Conservation (phyloP, 2,797 vertebrate species). For the Melanotaenia boesemani region DNA sequence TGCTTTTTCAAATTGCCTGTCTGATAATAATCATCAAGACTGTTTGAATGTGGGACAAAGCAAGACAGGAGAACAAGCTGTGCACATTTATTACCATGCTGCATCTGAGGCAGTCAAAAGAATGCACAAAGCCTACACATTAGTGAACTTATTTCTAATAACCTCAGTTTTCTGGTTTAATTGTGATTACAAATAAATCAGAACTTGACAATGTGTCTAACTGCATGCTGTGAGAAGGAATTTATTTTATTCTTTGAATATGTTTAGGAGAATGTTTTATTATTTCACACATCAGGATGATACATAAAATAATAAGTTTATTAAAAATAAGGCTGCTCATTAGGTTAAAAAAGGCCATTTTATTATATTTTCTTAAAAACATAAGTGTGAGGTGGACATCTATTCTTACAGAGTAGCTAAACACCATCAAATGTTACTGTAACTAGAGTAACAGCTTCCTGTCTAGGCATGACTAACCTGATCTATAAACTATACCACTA, state of each 20-base stretch:
- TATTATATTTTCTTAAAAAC: background rate
- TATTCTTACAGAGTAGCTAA: background rate
- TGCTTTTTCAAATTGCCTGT: conserved; percentile 53
- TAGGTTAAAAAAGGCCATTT: background rate
- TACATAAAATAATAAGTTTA: background rate
- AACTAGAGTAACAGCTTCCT: background rate
- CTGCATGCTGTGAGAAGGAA: background rate
- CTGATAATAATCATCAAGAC: conserved; percentile 46
- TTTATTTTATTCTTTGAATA: background rate
- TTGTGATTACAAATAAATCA: background rate
- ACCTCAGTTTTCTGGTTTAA: background rate
- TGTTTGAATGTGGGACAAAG: conserved; percentile 69
- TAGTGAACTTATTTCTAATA: background rate
- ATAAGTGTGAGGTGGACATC: background rate
- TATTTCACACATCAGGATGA: background rate
- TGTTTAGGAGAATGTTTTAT: background rate
- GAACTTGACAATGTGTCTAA: background rate
- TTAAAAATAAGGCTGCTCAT: background rate
- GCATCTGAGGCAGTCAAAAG: background rate
- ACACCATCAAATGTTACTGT: background rate
- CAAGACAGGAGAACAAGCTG: conserved; percentile 15
- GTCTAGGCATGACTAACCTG: background rate
- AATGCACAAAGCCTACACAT: background rate
- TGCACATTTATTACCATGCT: background rate
- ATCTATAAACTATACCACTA: conserved; percentile 14